Percentiles rank a stretch among this genome's conserved stretches.
phyloP scores from a whole-genome alignment of 1,140 invertebrate species.

The Forficula auricularia region DNA sequence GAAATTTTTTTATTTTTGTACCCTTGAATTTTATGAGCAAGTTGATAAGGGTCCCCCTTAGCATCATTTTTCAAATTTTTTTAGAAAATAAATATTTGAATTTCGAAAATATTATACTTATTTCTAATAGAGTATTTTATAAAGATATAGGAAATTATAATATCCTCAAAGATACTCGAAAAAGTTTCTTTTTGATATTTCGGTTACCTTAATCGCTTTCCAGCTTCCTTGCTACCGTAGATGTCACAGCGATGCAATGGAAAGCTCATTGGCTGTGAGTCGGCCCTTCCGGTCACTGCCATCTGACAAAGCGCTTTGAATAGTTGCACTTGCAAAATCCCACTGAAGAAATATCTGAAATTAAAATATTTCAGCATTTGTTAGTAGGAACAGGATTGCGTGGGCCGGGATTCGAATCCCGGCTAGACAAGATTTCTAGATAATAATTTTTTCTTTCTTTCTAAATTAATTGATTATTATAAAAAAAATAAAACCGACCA shows the following conservation, averaged over 20 bases:
- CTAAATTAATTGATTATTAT: background rate
- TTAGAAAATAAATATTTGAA: slow-evolving; percentile 6
- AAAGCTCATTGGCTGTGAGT: slow-evolving; percentile 25
- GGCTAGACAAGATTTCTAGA: background rate
- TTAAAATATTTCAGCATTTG: background rate
- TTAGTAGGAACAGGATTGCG: background rate
- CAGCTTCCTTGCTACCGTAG: slow-evolving; percentile 44
- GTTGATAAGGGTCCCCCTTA: background rate
- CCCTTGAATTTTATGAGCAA: no score
- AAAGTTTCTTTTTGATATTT: slow-evolving; percentile 5
- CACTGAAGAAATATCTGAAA: slow-evolving; percentile 52
- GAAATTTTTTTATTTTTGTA: no score
- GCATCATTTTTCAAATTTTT: background rate
- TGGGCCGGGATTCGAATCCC: background rate
- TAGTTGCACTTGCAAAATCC: slow-evolving; percentile 55
- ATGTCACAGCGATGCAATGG: slow-evolving; percentile 49
- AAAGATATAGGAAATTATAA: no score
- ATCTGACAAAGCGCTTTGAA: slow-evolving; percentile 50
- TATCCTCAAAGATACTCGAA: background rate
- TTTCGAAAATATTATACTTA: no score
- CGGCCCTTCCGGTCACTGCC: slow-evolving; percentile 36
- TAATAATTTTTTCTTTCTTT: no score
- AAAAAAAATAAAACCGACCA: background rate
- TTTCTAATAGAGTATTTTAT: no score
- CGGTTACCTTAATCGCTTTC: slow-evolving; percentile 35